These are phyloP conservation scores for Plecturocebus donacophilus DNA, from an alignment of 2,113 vertebrate species.

Conservation along the genomic window DNA sequence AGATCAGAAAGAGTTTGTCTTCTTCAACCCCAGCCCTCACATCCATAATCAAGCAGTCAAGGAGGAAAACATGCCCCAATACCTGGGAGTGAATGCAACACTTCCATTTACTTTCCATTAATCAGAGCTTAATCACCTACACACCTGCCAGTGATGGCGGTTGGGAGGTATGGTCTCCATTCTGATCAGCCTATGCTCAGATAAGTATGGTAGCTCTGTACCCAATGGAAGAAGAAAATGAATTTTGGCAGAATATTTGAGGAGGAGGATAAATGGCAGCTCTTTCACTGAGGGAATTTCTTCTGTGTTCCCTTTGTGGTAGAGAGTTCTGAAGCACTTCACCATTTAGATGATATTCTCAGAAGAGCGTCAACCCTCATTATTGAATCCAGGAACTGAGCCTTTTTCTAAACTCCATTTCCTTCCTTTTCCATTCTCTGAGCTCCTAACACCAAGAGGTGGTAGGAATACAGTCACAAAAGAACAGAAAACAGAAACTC, in stretches of 20 bases:
- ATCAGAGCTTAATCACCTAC: background rate
- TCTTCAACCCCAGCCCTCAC: background rate
- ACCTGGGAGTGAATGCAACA: background rate
- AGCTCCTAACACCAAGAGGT: background rate
- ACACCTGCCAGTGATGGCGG: background rate
- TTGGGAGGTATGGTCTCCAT: background rate
- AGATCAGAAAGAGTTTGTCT: background rate
- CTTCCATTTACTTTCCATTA: background rate
- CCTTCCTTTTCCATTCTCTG: background rate
- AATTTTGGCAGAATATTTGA: background rate
- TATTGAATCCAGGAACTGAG: background rate
- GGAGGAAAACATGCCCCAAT: background rate
- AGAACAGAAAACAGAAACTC: background rate
- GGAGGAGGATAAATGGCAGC: background rate
- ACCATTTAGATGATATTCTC: background rate
- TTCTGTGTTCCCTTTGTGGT: background rate
- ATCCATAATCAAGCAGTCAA: background rate
- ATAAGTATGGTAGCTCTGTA: background rate
- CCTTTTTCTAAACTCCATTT: background rate
- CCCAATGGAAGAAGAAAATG: background rate
- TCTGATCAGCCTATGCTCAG: background rate
- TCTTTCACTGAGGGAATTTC: background rate
- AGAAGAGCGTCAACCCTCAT: background rate
- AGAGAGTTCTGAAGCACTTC: background rate
- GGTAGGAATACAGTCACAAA: background rate